phyloP scores from a whole-genome alignment of 2,797 vertebrate genomes.

The Fistularia tabacaria region DNA sequence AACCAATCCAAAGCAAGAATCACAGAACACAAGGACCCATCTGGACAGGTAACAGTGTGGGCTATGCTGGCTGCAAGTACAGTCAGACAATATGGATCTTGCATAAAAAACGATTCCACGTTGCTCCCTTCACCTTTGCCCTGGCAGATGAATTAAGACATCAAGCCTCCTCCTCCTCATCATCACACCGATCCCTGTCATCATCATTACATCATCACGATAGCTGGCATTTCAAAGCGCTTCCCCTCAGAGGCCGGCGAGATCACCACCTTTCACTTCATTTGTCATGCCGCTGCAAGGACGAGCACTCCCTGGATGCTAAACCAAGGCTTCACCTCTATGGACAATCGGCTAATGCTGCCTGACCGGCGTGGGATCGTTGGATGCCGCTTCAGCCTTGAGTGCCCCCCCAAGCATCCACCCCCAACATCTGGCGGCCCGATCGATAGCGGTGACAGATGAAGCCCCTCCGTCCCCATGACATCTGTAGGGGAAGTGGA shows the following conservation, averaged over 20 bases:
- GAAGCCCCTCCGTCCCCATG: constrained; percentile 68
- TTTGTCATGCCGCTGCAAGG: constrained; percentile 59
- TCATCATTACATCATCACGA: constrained; percentile 48
- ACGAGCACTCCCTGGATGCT: constrained; percentile 34
- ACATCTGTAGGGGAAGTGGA: constrained; percentile 70
- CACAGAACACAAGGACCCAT: too few relatives aligned
- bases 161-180: constrained; percentile 12
- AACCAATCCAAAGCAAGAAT: too few relatives aligned
- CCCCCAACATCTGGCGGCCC: constrained; percentile 4
- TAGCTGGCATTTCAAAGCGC: constrained; percentile 46
- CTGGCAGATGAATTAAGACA: constrained; percentile 34
- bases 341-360: constrained; percentile 45
- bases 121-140: constrained; percentile 40
- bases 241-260: constrained; percentile 43
- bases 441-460: constrained; percentile 73
- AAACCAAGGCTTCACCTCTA: constrained; percentile 40
- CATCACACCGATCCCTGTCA: constrained; percentile 47
- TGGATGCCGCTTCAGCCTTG: constrained; percentile 35
- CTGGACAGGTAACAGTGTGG: background rate
- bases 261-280: constrained; percentile 32
- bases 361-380: constrained; percentile 46
- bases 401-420: constrained; percentile 16
- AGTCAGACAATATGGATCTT: constrained; percentile 59
- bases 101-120: constrained; percentile 33
- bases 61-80: constrained; percentile 31